phyloP scores from a whole-genome alignment of 2,888 invertebrate genomes.

The Ametastegia equiseti region DNA sequence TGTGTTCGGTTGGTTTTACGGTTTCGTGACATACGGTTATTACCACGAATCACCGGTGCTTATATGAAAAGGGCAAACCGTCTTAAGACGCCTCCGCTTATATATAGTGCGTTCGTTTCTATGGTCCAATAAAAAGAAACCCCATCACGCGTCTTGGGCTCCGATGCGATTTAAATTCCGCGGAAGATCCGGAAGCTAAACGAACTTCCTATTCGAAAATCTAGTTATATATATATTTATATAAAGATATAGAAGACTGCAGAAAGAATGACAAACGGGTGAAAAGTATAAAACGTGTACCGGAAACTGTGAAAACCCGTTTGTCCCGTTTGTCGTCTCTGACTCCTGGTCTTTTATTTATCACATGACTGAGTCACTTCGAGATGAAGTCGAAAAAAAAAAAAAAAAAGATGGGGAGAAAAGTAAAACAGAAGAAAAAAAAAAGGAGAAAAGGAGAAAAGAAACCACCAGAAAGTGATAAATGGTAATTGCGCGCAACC shows the following conservation, averaged over 20 bases:
- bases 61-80: slow-evolving; percentile 38
- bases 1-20: slow-evolving; percentile 31
- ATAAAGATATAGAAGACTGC: no score
- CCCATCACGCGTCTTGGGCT: no score
- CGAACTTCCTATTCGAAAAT: no score
- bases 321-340: neutral
- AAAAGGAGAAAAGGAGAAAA: slow-evolving; percentile 52
- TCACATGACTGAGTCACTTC: neutral
- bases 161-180: no score
- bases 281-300: neutral
- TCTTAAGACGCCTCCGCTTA: neutral
- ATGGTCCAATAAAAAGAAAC: no score
- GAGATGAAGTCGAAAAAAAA: neutral
- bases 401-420: neutral
- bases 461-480: slow-evolving; percentile 64
- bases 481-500: slow-evolving; percentile 71
- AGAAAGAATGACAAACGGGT: no score
- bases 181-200: no score
- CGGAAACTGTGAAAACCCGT: neutral
- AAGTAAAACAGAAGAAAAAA: neutral
- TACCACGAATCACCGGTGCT: slow-evolving; percentile 6
- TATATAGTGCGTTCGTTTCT: slow-evolving; percentile 13
- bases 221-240: no score
- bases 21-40: slow-evolving; percentile 44
- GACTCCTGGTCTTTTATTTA: slow-evolving; percentile 9